A percentile compares a stretch with the other conserved stretches of the same genome.
These are phyloP conservation scores for Chascanopsetta lugubris DNA, from an alignment of 2,113 vertebrate genomes.

Conservation along the genomic window DNA sequence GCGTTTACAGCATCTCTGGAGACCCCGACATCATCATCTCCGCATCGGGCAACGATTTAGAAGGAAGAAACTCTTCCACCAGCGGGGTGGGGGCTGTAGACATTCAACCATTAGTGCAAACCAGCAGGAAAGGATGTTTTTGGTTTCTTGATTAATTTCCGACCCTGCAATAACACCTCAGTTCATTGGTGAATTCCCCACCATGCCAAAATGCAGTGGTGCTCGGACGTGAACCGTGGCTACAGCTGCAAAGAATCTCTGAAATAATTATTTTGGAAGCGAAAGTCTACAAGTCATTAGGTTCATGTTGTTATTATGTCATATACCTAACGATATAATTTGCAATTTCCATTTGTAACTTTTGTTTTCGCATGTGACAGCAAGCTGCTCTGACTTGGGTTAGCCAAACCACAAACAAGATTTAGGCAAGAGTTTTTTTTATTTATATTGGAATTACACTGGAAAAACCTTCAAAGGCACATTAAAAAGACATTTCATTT, in stretches of 20 bases:
- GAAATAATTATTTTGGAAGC: conserved; percentile 9
- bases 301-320: conserved; percentile 35
- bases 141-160: conserved; percentile 54
- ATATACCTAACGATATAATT: conserved; percentile 57
- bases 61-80: conserved; percentile 48
- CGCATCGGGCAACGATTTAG: conserved; percentile 75
- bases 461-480: conserved; percentile 61
- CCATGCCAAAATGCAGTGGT: conserved; percentile 2
- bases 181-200: conserved; percentile 42
- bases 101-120: conserved; percentile 45
- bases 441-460: conserved; percentile 66
- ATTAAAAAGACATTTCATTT: conserved; percentile 21
- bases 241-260: conserved; percentile 27
- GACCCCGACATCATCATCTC: conserved; percentile 58
- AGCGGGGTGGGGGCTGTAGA: conserved; percentile 28
- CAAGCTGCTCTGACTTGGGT: conserved; percentile 56
- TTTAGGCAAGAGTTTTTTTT: conserved; percentile 62
- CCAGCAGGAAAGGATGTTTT: conserved; percentile 62
- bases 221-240: conserved; percentile 22
- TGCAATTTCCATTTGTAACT: conserved; percentile 61
- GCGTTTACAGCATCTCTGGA: conserved; percentile 34
- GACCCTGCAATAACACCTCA: conserved; percentile 43
- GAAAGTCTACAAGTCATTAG: conserved; percentile 6
- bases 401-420: conserved; percentile 60
- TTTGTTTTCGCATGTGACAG: conserved; percentile 58